Conservation (phyloP, 2,888 invertebrate genomes). For the Campoplex nolae region DNA sequence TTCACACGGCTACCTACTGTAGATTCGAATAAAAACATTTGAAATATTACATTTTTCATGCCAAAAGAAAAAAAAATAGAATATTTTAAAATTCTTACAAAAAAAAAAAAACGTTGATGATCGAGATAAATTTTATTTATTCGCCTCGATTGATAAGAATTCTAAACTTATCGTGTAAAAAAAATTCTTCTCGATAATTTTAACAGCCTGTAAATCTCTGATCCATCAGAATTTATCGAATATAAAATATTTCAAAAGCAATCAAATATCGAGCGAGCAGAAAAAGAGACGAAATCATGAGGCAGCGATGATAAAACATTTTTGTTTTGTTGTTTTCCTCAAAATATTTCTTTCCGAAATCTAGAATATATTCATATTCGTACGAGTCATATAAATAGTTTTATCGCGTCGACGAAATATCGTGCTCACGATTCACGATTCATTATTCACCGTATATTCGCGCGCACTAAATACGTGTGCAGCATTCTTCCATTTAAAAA, state of each 20-base stretch:
- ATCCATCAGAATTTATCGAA: neutral
- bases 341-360: neutral
- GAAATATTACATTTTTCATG: neutral
- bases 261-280: neutral
- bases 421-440: neutral
- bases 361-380: neutral
- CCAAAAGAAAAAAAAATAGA: neutral
- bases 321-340: neutral
- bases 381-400: neutral
- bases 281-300: neutral
- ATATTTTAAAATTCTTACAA: neutral
- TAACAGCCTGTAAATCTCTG: neutral
- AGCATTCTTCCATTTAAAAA: constrained; percentile 19
- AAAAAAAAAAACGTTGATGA: neutral
- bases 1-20: neutral
- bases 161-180: neutral
- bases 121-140: neutral
- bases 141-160: neutral
- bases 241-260: neutral
- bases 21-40: neutral
- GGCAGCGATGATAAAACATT: neutral
- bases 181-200: neutral
- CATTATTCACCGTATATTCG: constrained; percentile 5
- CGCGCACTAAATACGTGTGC: neutral
- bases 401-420: constrained; percentile 27